These are phyloP conservation scores for Gymnobelideus leadbeateri DNA, from an alignment of 2,113 vertebrate genomes.

Conservation along the genomic window DNA sequence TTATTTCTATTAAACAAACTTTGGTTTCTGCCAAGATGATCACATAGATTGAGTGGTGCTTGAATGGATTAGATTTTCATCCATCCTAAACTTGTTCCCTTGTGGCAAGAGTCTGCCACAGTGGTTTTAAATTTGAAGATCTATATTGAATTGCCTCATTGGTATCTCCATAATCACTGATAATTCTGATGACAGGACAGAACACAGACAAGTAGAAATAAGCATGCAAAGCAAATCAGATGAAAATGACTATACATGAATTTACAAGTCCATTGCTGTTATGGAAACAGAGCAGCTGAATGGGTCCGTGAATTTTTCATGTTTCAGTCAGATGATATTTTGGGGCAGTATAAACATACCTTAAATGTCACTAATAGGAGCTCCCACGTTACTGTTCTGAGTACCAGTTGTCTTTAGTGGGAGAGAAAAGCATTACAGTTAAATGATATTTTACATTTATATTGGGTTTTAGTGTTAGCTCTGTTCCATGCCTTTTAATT, in stretches of 20 bases:
- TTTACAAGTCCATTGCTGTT: neutral
- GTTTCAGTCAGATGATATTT: conserved; percentile 30
- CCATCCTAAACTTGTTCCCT: conserved; percentile 12
- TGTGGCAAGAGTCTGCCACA: neutral
- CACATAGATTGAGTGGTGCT: neutral
- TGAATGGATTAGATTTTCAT: neutral
- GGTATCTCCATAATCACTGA: neutral
- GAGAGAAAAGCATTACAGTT: neutral
- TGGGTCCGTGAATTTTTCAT: conserved; percentile 5
- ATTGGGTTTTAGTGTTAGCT: neutral
- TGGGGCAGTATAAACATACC: neutral
- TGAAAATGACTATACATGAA: neutral
- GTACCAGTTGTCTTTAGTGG: neutral
- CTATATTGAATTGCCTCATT: neutral
- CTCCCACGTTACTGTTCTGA: neutral
- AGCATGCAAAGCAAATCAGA: neutral
- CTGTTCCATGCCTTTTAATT: neutral
- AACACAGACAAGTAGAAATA: conserved; percentile 5
- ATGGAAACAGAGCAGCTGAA: neutral
- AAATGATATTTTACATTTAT: neutral
- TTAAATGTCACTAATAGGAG: neutral
- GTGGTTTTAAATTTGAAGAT: conserved; percentile 38
- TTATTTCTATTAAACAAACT: conserved; percentile 11
- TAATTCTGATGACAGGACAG: conserved; percentile 18
- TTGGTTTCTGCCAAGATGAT: neutral